Base-by-base conservation (phyloP, 1,140 invertebrate genomes). In the Sweltsa coloradensis region DNA sequence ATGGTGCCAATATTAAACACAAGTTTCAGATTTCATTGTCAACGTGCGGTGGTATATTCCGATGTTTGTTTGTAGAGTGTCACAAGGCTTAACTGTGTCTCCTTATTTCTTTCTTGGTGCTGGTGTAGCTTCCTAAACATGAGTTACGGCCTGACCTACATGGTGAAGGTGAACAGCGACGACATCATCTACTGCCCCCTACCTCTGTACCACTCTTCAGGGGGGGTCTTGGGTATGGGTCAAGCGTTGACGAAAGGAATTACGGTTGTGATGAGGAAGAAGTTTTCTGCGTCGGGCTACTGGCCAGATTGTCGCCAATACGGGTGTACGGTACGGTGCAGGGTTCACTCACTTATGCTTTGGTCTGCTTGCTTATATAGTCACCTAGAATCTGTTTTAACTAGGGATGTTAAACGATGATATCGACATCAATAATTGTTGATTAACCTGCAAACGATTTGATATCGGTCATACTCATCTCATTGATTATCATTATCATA, bases 131-230 rank as follows among this genome's bases (percentile, higher is more conserved):
- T 49, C 3, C n/a, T n/a, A n/a, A n/a, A n/a, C n/a, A 41, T 47
- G 34, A 19, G 36, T 24, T 13, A 27, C n/a, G 37, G 18, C 5
- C n/a, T 24, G 13, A 41, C 26, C 11, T 16, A 50, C 37, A 37
- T 57, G 41, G 22, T 47, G 40, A 51, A 60, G 21, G 54, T 78
- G n/a, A 55, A 46, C n/a, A 21, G 45, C n/a, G 49, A 65, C 21
- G 81, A 84, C 57, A 57, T 76, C 13, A 56, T 80, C 3, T 83
- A 83, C 59, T 68, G 72, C 39, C 63, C 73, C 4, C 65, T 83
- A 52, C 80, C 80, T 11, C 60, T 83, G 13, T 83, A 83, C 57
- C 80, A 83, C 58, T 69, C 79, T 6, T 72, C 76, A 25, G 76
- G 75, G 37, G 79, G 76, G n/a, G 57, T 66, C 34, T 48, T 70